phyloP scores from a whole-genome alignment of 2,888 invertebrate genomes.

The Hydropsyche betteni region DNA sequence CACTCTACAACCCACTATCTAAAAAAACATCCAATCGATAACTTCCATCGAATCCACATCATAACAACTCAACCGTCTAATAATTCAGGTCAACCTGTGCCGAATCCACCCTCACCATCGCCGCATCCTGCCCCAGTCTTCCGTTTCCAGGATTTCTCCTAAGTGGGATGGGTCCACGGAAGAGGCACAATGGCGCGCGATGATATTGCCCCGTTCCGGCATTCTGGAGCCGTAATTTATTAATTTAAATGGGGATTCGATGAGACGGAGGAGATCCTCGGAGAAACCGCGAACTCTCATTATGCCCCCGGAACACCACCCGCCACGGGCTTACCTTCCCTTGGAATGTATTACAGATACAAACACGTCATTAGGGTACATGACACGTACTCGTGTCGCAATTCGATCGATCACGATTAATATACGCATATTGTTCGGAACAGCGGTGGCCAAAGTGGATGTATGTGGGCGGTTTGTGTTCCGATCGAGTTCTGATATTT shows the following conservation, averaged over 20 bases:
- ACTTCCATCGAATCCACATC: too few relatives aligned
- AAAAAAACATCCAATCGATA: too few relatives aligned
- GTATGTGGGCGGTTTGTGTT: too few relatives aligned
- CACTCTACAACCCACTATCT: too few relatives aligned
- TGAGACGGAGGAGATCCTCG: neutral
- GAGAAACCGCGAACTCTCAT: slow-evolving; percentile 16
- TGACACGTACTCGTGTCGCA: slow-evolving; percentile 9
- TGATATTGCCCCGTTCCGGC: slow-evolving; percentile 15
- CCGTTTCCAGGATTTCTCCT: too few relatives aligned
- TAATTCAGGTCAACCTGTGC: too few relatives aligned
- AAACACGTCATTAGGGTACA: neutral
- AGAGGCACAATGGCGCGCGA: slow-evolving; percentile 4
- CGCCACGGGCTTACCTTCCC: neutral
- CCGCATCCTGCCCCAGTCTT: too few relatives aligned
- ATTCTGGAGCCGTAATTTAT: slow-evolving; percentile 24
- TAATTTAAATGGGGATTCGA: slow-evolving; percentile 29
- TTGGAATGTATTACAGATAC: neutral
- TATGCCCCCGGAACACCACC: neutral
- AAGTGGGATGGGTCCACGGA: too few relatives aligned
- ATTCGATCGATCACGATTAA: slow-evolving; percentile 14
- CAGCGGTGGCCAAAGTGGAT: too few relatives aligned
- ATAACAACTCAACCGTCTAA: too few relatives aligned
- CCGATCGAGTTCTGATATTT: too few relatives aligned
- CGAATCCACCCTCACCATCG: too few relatives aligned
- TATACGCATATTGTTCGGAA: neutral